A percentile compares a stretch with the other conserved stretches of the same genome.
Evolutionary conservation across 2,888 invertebrate genomes (phyloP).

Genomic region (Chrysotoxum bicinctum): DNA sequence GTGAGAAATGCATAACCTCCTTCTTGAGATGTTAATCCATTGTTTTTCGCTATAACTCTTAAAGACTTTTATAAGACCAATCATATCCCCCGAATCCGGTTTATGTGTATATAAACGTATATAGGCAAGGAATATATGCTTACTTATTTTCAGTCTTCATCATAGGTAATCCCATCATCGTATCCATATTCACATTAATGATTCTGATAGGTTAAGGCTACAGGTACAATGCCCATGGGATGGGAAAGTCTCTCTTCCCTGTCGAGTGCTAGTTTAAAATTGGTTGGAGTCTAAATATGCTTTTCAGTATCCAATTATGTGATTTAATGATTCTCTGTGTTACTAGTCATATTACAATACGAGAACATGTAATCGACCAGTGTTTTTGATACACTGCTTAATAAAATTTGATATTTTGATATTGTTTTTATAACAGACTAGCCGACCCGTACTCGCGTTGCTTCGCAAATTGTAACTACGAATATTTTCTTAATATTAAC

Average conservation of each 20-base stretch:
- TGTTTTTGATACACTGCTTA: too few species aligned
- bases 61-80: constrained; percentile 30
- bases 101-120: background rate
- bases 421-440: too few species aligned
- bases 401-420: too few species aligned
- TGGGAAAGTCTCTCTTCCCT: constrained; percentile 36
- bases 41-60: constrained; percentile 15
- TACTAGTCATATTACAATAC: background rate
- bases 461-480: too few species aligned
- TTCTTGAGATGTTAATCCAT: constrained; percentile 24
- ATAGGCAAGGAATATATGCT: constrained; percentile 5
- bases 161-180: background rate
- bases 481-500: too few species aligned
- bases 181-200: constrained; percentile 36
- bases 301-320: constrained; percentile 3
- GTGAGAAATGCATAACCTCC: constrained; percentile 17
- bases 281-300: constrained; percentile 1
- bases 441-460: too few species aligned
- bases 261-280: constrained; percentile 22
- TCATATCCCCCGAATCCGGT: constrained; percentile 34
- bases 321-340: constrained; percentile 10
- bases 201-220: constrained; percentile 7
- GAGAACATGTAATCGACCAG: background rate
- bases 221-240: background rate
- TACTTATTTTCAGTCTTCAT: background rate